Evolutionary conservation across 2,888 invertebrate species (phyloP).

Genomic region (Chesias legatella): DNA sequence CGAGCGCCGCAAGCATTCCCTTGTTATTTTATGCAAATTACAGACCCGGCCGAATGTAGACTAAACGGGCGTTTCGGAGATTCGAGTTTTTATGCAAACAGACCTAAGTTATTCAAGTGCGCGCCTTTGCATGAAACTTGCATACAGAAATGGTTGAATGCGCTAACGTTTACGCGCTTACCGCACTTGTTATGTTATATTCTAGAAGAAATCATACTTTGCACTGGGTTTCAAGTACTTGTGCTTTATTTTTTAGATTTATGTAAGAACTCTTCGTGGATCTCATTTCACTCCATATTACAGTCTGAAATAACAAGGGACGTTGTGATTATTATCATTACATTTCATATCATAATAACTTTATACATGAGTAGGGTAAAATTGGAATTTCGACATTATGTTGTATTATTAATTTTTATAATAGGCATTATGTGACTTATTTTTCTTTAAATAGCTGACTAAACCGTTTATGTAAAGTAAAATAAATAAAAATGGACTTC

Average conservation of each 20-base stretch:
- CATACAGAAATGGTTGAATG: slow-evolving; percentile 66
- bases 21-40: slow-evolving; percentile 79
- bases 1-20: slow-evolving; percentile 53
- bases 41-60: slow-evolving; percentile 55
- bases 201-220: slow-evolving; percentile 25
- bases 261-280: slow-evolving; percentile 5
- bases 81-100: slow-evolving; percentile 77
- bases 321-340: no score
- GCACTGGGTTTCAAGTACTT: slow-evolving; percentile 27
- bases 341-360: no score
- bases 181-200: slow-evolving; percentile 25
- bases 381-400: no score
- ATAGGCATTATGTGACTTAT: no score
- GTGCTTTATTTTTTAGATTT: slow-evolving; percentile 23
- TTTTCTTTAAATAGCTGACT: no score
- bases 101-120: slow-evolving; percentile 73
- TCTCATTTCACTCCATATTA: no score
- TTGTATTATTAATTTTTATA: no score
- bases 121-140: slow-evolving; percentile 68
- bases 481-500: no score
- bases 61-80: slow-evolving; percentile 72
- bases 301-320: no score
- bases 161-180: slow-evolving; percentile 54
- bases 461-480: no score
- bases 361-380: no score